These are phyloP conservation scores for Hestina assimilis DNA, from an alignment of 1,140 invertebrate species.

Conservation along the genomic window DNA sequence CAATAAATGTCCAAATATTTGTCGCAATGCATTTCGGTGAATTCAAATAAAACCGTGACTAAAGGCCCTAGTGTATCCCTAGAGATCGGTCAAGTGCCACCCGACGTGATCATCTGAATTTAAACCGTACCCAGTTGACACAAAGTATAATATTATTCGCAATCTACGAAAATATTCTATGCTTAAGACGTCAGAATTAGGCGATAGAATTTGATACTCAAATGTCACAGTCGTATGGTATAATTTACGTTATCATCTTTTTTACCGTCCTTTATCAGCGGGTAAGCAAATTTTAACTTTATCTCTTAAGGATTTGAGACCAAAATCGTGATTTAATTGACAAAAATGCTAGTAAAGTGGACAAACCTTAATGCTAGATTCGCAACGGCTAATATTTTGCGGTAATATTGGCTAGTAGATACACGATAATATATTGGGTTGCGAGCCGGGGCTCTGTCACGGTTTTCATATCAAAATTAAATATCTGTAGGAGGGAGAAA, in stretches of 20 bases:
- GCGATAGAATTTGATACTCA: slow-evolving; percentile 43
- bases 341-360: slow-evolving; percentile 34
- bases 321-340: slow-evolving; percentile 20
- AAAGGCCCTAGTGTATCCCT: slow-evolving; percentile 59
- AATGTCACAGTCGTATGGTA: slow-evolving; percentile 40
- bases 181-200: slow-evolving; percentile 31
- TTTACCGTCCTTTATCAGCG: neutral
- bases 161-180: neutral
- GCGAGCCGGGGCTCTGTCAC: slow-evolving; percentile 49
- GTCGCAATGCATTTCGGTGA: slow-evolving; percentile 61
- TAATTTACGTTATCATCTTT: slow-evolving; percentile 35
- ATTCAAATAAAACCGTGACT: slow-evolving; percentile 75
- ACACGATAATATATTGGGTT: slow-evolving; percentile 63
- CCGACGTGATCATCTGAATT: neutral
- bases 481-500: slow-evolving; percentile 53
- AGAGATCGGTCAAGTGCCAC: slow-evolving; percentile 57
- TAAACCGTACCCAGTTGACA: neutral
- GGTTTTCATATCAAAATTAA: slow-evolving; percentile 74
- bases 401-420: slow-evolving; percentile 69
- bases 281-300: slow-evolving; percentile 21
- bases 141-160: slow-evolving; percentile 10
- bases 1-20: slow-evolving; percentile 77
- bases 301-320: slow-evolving; percentile 1
- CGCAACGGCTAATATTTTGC: slow-evolving; percentile 72
- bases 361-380: slow-evolving; percentile 57